phyloP scores from a whole-genome alignment of 2,888 invertebrate genomes.

The Prosopocoilus inquinatus region DNA sequence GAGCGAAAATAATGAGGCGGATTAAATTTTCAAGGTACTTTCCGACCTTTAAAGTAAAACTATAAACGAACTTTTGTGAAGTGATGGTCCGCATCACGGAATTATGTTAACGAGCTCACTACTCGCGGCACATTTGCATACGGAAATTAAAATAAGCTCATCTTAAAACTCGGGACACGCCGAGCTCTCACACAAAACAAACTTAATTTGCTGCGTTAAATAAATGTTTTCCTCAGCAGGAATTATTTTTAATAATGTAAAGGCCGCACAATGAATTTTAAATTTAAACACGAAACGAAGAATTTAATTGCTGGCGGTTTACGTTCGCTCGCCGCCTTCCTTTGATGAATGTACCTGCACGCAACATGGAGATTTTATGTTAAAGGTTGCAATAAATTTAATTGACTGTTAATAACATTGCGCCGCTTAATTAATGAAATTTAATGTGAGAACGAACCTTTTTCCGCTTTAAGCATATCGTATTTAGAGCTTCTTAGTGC shows the following conservation, averaged over 20 bases:
- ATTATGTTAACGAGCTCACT: background rate
- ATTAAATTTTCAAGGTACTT: too few species aligned
- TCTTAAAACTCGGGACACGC: background rate
- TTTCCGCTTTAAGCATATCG: too few species aligned
- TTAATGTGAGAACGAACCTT: too few species aligned
- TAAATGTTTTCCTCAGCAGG: conserved; percentile 1
- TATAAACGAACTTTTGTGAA: too few species aligned
- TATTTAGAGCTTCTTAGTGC: too few species aligned
- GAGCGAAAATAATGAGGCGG: too few species aligned
- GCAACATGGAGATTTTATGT: too few species aligned
- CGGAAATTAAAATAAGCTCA: conserved; percentile 1
- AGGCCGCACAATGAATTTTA: conserved; percentile 2
- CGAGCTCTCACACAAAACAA: background rate
- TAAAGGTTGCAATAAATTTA: too few species aligned
- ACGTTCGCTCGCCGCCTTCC: background rate
- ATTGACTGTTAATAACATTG: too few species aligned
- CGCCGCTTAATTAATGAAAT: too few species aligned
- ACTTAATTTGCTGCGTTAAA: background rate
- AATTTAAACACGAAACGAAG: background rate
- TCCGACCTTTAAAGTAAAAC: too few species aligned
- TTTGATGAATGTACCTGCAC: too few species aligned
- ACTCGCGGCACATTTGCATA: background rate
- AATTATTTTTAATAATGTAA: conserved; percentile 1
- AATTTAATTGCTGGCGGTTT: conserved; percentile 2
- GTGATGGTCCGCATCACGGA: background rate